Evolutionary conservation across 2,113 vertebrate species (phyloP).

Genomic region (Coracopsis vasa): DNA sequence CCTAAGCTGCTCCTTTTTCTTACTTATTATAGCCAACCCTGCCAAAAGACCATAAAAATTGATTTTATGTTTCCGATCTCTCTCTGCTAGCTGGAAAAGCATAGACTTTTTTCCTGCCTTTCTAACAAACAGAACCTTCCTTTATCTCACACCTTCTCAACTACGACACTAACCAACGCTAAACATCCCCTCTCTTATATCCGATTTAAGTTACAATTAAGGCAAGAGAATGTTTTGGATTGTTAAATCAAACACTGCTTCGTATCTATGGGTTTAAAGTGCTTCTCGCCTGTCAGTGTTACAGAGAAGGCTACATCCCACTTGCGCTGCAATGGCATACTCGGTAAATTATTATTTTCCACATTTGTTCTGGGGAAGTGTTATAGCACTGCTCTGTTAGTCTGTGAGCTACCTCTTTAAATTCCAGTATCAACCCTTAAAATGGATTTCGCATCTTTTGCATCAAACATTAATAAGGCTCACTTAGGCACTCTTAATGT

Average conservation of each 20-base stretch:
- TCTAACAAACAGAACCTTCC: slow-evolving; percentile 40
- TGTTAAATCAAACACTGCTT: background rate
- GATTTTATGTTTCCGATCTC: slow-evolving; percentile 54
- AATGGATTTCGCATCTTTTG: slow-evolving; percentile 42
- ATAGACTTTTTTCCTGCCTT: slow-evolving; percentile 38
- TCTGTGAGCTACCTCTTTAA: slow-evolving; percentile 30
- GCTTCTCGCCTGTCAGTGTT: background rate
- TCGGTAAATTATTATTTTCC: background rate
- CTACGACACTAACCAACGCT: background rate
- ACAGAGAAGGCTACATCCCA: background rate
- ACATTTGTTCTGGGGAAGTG: background rate
- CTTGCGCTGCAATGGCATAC: background rate
- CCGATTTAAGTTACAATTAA: background rate
- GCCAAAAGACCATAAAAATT: slow-evolving; percentile 52
- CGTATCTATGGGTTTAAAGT: background rate
- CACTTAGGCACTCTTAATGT: slow-evolving; percentile 52
- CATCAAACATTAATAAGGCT: slow-evolving; percentile 65
- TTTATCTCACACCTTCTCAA: slow-evolving; percentile 23
- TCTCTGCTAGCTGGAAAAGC: slow-evolving; percentile 20
- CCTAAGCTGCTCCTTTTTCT: slow-evolving; percentile 18
- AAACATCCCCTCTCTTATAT: background rate
- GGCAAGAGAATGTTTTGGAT: background rate
- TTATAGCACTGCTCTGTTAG: background rate
- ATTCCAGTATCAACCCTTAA: slow-evolving; percentile 47
- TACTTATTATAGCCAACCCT: slow-evolving; percentile 40